Evolutionary conservation across 2,113 vertebrate species (phyloP), one percentile per base, ranked within the genome.

Genomic region (Nanorana parkeri): DNA sequence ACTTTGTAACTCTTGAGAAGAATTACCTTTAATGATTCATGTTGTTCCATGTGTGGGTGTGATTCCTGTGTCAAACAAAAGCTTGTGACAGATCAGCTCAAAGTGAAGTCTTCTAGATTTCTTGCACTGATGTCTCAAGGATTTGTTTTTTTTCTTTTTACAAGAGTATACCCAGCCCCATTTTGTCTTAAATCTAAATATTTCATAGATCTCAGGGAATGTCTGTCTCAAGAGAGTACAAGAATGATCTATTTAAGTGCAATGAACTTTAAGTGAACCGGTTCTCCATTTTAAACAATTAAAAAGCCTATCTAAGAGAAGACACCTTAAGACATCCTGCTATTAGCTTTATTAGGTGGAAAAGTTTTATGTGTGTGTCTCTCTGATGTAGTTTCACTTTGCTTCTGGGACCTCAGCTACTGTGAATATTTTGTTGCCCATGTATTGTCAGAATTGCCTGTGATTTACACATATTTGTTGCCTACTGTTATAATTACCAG

Each of bases 11-110:
- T 75, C 80, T 76, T 75, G 10, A 68, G 29, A 81, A 81, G 69
- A 81, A 75, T 82, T 75, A 75, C 71, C 71, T 82, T 82, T 82
- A 82, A 82, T 82, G 80, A 82, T 66, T 82, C 60, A 67, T 67
- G 71, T 82, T 67, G 71, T 75, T 75, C 29, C 52, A 75, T 82
- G 80, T 67, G 80, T 82, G 80, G 80, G 80, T 82, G 80, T 75
- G 80, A 82, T 58, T 67, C 64, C 69, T 75, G 26, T 82, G 80
- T 75, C 71, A 82, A 75, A 82, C 80, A 82, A 82, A 82, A 75
- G 80, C 80, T 67, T 68, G 52, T 67, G 71, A 82, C 52, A 68
- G 21, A 75, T 75, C 71, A 75, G 71, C 47, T 63, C 13, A 56
- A 74, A 66, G 63, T 75, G 5, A 29, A 6, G 65, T 58, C 61